Base-by-base conservation (phyloP, 2,888 invertebrate genomes). In the Eupeodes latifasciatus region DNA sequence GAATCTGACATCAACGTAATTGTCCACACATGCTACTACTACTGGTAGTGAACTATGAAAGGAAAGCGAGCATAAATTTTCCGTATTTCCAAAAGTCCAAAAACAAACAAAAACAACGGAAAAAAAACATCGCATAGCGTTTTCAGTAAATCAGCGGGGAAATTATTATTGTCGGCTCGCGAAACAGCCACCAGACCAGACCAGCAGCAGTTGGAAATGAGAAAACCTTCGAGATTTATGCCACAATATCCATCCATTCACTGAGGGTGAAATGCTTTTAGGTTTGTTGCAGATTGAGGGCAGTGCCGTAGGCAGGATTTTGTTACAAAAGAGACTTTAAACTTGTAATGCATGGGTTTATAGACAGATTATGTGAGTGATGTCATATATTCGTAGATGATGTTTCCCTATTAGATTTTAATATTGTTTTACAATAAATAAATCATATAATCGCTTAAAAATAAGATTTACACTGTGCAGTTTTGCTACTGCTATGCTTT, bases 91-190 rank as follows among this genome's bases (percentile, higher is more conserved):
- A 59, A 72, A 57, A 47, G 12, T 27, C 59, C 47, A 49, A 2
- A 57, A 19, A 44, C 19, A 19, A n/a, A 27, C 40, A 53, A 44
- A 71, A 14, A n/a, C 44, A 57, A 27, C 27, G 27, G 27, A 27
- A 27, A 27, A 27, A 57, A 14, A 44, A n/a, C 57, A 76, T 80
- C 79, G 40, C 5, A 87, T 79, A 76, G 83, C 79, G 40, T 77
- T 36, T 44, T 74, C 80, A 51, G 83, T 87, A 87, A 83, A 87
- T 87, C 87, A 83, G 66, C 83, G 74, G 55, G 67, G 61, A 87
- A 83, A 87, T 83, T 80, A 87, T 86, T 86, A 76, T 87, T 83
- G 83, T 76, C 72, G 83, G 83, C 53, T 67, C 64, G 80, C 79
- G 76, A 77, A 87, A 59, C 10, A 40, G 40, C 27, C 27, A 27